A percentile compares a stretch with the other conserved stretches of the same genome.
Conservation (phyloP, 1,140 invertebrate genomes). For the Bombus haemorrhoidalis region DNA sequence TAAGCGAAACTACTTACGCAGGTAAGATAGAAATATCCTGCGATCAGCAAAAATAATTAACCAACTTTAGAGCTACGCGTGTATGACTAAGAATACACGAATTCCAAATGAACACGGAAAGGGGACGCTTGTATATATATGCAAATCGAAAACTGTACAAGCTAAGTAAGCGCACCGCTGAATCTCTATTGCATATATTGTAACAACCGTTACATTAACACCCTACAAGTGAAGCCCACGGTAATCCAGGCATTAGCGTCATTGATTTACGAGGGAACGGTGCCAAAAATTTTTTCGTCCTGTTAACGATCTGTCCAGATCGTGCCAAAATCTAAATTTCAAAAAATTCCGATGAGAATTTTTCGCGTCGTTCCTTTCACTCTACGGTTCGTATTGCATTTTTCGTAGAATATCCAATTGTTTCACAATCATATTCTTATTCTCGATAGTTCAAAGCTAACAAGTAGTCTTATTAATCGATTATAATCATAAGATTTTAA, state of each 20-base stretch:
- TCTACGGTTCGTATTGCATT: neutral
- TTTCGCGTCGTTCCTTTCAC: neutral
- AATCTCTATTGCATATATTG: slow-evolving; percentile 17
- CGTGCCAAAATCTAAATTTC: slow-evolving; percentile 43
- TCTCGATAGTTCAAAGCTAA: too few relatives aligned
- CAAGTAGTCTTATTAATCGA: too few relatives aligned
- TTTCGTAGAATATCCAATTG: neutral
- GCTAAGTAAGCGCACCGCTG: slow-evolving; percentile 27
- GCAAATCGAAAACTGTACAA: slow-evolving; percentile 36
- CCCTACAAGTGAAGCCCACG: slow-evolving; percentile 21
- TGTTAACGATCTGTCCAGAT: slow-evolving; percentile 30
- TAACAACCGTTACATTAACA: slow-evolving; percentile 52
- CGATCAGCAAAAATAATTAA: neutral
- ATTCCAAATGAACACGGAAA: slow-evolving; percentile 8
- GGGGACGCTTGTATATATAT: slow-evolving; percentile 12
- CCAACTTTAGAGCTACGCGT: neutral
- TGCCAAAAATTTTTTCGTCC: slow-evolving; percentile 57
- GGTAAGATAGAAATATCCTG: neutral
- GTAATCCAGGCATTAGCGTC: slow-evolving; percentile 56
- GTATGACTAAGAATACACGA: neutral
- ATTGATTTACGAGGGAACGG: slow-evolving; percentile 56
- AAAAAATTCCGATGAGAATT: neutral
- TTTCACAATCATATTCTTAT: too few relatives aligned
- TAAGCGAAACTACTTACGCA: neutral
- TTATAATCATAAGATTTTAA: too few relatives aligned